Conservation (phyloP, 2,797 vertebrate species). For the Chelidonichthys spinosus region DNA sequence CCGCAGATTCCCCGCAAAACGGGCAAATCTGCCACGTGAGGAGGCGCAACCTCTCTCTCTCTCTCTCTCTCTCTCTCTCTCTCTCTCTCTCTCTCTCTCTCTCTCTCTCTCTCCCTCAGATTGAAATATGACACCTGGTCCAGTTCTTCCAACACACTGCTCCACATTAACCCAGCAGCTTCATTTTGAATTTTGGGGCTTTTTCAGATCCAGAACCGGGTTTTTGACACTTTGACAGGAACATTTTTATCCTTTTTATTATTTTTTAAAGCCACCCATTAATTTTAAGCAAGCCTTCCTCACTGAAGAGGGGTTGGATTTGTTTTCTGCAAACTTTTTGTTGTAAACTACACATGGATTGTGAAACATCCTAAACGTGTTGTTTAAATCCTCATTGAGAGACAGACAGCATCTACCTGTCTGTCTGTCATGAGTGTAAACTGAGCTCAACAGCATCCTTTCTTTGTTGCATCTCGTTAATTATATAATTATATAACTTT, state of each 20-base stretch:
- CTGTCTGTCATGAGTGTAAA: constrained; percentile 27
- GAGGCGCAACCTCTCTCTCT: constrained; percentile 68
- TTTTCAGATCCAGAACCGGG: constrained; percentile 13
- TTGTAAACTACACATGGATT: constrained; percentile 21
- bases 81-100: constrained; percentile 64
- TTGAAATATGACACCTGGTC: constrained; percentile 84
- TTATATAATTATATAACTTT: background rate
- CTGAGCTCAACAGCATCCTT: constrained; percentile 56
- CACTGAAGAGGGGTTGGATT: constrained; percentile 15
- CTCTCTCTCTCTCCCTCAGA: constrained; percentile 57
- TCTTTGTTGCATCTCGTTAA: constrained; percentile 37
- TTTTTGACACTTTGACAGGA: constrained; percentile 57
- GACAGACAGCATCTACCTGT: constrained; percentile 23
- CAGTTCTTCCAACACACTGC: constrained; percentile 66
- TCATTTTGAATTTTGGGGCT: constrained; percentile 22
- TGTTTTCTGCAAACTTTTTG: constrained; percentile 19
- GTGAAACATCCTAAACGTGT: background rate
- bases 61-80: constrained; percentile 68
- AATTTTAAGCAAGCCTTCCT: background rate
- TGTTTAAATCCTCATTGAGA: background rate
- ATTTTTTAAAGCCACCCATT: background rate
- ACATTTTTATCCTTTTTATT: constrained; percentile 25
- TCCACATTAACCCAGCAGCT: constrained; percentile 41
- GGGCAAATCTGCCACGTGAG: constrained; percentile 40
- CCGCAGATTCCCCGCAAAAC: constrained; percentile 2